These are phyloP conservation scores for Leptonema lineaticorne DNA, from an alignment of 1,140 invertebrate species.

Conservation along the genomic window DNA sequence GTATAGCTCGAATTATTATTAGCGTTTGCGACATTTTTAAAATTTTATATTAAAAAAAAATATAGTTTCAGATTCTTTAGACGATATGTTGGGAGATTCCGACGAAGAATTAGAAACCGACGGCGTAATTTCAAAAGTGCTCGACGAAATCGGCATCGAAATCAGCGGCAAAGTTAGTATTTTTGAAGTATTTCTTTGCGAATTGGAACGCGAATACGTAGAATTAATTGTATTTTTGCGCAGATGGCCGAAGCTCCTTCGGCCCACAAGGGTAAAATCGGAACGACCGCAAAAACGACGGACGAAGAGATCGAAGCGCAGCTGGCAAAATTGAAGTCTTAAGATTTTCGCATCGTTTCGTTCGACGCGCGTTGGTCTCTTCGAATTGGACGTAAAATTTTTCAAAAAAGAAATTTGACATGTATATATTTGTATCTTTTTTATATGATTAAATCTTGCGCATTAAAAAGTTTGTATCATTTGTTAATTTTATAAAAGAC, in stretches of 20 bases:
- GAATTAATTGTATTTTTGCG: constrained; percentile 41
- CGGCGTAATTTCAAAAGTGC: constrained; percentile 80
- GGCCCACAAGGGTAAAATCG: constrained; percentile 63
- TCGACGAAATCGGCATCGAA: constrained; percentile 96
- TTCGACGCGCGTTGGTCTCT: too few species aligned
- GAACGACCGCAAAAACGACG: constrained; percentile 56
- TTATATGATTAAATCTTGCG: too few species aligned
- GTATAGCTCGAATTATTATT: too few species aligned
- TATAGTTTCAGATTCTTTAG: constrained; percentile 84
- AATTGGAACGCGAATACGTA: not conserved
- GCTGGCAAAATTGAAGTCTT: constrained; percentile 70
- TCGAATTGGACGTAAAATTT: too few species aligned
- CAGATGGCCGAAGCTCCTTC: constrained; percentile 68
- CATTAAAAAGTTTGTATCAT: too few species aligned
- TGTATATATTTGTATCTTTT: too few species aligned
- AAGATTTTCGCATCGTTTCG: too few species aligned
- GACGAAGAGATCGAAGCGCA: constrained; percentile 79
- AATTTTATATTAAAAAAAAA: constrained; percentile 5
- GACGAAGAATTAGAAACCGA: constrained; percentile 90
- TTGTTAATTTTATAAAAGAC: too few species aligned
- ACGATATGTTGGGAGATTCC: constrained; percentile 85
- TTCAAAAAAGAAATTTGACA: too few species aligned
- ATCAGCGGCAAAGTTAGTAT: constrained; percentile 78
- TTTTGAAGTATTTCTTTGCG: not conserved
- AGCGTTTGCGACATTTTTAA: too few species aligned